Conservation (phyloP, 2,888 invertebrate genomes). For the Electrophaes corylata region DNA sequence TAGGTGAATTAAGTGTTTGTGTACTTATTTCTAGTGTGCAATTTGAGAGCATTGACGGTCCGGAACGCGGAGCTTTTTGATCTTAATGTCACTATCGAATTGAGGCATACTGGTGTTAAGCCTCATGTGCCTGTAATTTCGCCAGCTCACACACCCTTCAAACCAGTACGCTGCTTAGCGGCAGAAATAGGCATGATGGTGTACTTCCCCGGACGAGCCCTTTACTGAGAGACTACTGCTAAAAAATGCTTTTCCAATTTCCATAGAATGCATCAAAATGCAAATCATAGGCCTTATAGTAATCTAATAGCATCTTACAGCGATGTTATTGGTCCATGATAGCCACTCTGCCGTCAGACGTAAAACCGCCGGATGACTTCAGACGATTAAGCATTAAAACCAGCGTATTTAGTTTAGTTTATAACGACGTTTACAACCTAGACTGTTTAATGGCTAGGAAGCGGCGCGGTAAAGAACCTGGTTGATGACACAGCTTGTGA, state of each 20-base stretch:
- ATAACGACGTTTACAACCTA: constrained; percentile 77
- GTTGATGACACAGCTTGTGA: constrained; percentile 23
- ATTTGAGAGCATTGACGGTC: too few species aligned
- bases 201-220: too few species aligned
- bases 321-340: background rate
- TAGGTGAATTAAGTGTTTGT: background rate
- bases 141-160: too few species aligned
- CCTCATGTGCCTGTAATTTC: too few species aligned
- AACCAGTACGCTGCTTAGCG: too few species aligned
- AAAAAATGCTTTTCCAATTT: too few species aligned
- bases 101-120: too few species aligned
- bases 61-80: too few species aligned
- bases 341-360: constrained; percentile 18
- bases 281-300: constrained; percentile 9
- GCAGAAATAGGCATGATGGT: too few species aligned
- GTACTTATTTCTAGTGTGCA: too few species aligned
- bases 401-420: constrained; percentile 74
- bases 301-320: constrained; percentile 1
- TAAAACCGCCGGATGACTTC: constrained; percentile 45
- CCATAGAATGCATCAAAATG: constrained; percentile 24
- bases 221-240: background rate
- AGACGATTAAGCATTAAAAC: constrained; percentile 69
- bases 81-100: too few species aligned
- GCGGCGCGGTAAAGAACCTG: constrained; percentile 68
- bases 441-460: constrained; percentile 74